Evolutionary conservation across 2,113 vertebrate species (phyloP).

Genomic region (Erinaceus europaeus): DNA sequence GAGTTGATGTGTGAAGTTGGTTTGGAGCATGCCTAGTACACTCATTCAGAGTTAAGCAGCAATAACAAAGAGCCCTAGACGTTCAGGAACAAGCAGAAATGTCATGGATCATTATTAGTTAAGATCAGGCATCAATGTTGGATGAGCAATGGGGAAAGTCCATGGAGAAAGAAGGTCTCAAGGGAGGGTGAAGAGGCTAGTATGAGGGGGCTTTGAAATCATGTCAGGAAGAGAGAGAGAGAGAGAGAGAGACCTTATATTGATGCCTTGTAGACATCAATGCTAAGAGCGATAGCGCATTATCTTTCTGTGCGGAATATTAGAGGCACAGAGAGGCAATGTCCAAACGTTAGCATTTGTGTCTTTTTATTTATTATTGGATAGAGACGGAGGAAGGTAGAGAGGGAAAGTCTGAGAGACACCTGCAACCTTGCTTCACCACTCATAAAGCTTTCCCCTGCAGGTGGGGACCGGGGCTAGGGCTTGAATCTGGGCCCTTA

Average conservation of each 20-base stretch:
- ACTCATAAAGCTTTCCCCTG: rapidly evolving
- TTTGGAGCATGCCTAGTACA: neutral
- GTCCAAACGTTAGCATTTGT: too few relatives aligned
- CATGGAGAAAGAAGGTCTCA: neutral
- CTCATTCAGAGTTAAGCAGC: neutral
- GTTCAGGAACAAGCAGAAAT: neutral
- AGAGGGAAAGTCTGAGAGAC: too few relatives aligned
- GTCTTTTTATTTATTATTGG: too few relatives aligned
- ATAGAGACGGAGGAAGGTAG: too few relatives aligned
- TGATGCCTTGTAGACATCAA: neutral
- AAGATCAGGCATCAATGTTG: neutral
- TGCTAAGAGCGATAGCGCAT: neutral
- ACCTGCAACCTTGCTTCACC: too few relatives aligned
- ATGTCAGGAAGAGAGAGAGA: neutral
- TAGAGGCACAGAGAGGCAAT: too few relatives aligned
- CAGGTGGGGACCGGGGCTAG: too few relatives aligned
- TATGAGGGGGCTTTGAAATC: neutral
- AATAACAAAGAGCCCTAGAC: neutral
- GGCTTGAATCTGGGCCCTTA: neutral
- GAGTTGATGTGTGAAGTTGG: neutral
- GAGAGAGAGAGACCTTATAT: neutral
- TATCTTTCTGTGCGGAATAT: too few relatives aligned
- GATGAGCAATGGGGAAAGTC: neutral
- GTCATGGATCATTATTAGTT: neutral
- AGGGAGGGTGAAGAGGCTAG: neutral